Evolutionary conservation across 2,113 vertebrate genomes (phyloP), one percentile per base, ranked within the genome.

Genomic region (Scortum barcoo): DNA sequence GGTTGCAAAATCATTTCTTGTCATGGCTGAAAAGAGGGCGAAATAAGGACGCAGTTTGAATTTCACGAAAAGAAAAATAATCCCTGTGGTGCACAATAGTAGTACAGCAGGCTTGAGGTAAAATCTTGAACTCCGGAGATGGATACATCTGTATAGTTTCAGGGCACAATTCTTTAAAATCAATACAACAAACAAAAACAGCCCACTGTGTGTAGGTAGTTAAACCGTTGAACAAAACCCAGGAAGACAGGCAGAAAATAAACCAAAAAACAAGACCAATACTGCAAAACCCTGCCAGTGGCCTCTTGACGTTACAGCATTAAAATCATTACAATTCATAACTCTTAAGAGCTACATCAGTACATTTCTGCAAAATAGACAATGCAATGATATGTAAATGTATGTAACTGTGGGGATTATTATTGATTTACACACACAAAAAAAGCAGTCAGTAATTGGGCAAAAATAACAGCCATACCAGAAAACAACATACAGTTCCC

Each of bases 131-230:
- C n/a, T 19, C 6, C 12, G 78, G 56, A 61, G 17, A 58, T n/a
- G 3, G n/a, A 40, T 51, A 51, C 38, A 26, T 54, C 46, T 61
- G 24, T 11, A 42, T 16, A 17, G 73, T 57, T 58, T 28, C 17
- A 38, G 20, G 46, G n/a, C 11, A 58, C 33, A 60, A 65, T 83
- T 26, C n/a, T 79, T 60, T 28, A 40, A 26, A 83, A 68, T 72
- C 44, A 58, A 63, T 73, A 28, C 54, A 67, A 42, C 19, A 61
- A 65, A 30, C 6, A 62, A 42, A 81, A 68, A 48, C 40, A 24
- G 24, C 56, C 57, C 2, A 14, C 54, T 46, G 24, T 24, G 54
- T 57, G 30, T 48, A 68, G 30, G 51, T 38, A 33, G 50, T 73
- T 12, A 38, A 50, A 61, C 24, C 51, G 26, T 17, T 79, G 7